A percentile compares a stretch with the other conserved stretches of the same genome.
phyloP scores from a whole-genome alignment of 30 jellyfish, hydroid and myxozoan genomes.

The Sanderia malayensis region DNA sequence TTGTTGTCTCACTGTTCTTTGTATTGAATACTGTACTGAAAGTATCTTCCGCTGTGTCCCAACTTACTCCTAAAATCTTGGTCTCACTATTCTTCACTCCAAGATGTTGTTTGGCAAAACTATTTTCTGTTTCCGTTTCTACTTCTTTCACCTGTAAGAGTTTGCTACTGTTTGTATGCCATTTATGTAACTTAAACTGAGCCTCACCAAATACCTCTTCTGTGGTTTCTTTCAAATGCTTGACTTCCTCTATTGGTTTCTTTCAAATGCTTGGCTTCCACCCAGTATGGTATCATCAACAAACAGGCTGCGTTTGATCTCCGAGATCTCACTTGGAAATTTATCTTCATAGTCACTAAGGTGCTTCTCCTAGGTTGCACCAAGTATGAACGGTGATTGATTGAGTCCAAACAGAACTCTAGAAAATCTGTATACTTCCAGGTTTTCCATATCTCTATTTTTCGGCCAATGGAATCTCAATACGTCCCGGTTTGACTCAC shows the following conservation, averaged over 20 bases:
- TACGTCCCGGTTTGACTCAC: constrained; percentile 5
- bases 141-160: background rate
- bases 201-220: background rate
- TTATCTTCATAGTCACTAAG: constrained; percentile 1
- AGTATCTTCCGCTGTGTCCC: constrained; percentile 49
- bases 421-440: constrained; percentile 4
- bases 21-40: constrained; percentile 10
- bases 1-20: constrained; percentile 14
- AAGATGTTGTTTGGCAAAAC: constrained; percentile 45
- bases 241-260: background rate
- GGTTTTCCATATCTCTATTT: background rate
- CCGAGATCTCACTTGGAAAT: background rate
- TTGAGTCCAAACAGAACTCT: constrained; percentile 1
- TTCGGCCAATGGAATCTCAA: constrained; percentile 1
- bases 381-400: constrained; percentile 5
- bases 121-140: constrained; percentile 6
- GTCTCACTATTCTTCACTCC: constrained; percentile 25
- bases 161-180: constrained; percentile 1
- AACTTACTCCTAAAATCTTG: constrained; percentile 41
- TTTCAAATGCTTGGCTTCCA: background rate
- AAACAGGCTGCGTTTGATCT: background rate
- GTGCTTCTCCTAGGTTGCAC: constrained; percentile 1
- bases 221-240: background rate
- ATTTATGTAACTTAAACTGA: background rate
- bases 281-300: background rate